These are phyloP conservation scores for Labeo calbasu DNA, from an alignment of 2,797 vertebrate species.

Conservation along the genomic window DNA sequence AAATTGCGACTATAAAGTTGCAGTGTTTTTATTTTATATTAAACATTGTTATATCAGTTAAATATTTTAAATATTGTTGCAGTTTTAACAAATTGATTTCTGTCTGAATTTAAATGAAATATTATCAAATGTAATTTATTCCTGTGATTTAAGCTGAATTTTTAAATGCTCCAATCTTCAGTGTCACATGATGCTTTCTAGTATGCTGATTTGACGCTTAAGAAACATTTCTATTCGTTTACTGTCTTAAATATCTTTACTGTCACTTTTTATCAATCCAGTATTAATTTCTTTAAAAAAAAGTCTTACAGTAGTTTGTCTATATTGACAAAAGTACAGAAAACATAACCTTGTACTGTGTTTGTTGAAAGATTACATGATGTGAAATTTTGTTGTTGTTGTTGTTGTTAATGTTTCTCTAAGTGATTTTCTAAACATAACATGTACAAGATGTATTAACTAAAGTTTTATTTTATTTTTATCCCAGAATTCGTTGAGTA, in stretches of 20 bases:
- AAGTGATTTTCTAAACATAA: background rate
- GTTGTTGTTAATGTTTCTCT: background rate
- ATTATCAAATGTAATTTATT: too few species aligned
- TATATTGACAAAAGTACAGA: background rate
- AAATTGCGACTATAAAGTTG: background rate
- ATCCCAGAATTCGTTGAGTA: conserved; percentile 93
- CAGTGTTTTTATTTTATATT: background rate
- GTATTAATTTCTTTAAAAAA: too few species aligned
- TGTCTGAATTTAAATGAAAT: too few species aligned
- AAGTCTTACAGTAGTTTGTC: too few species aligned
- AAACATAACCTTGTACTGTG: background rate
- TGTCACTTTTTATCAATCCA: too few species aligned
- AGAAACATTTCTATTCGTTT: background rate
- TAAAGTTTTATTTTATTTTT: conserved; percentile 14
- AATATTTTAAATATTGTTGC: background rate
- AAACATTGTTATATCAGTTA: too few species aligned
- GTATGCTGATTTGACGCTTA: too few species aligned
- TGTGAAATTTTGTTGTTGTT: background rate
- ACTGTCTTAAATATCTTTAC: background rate
- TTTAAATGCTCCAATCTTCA: too few species aligned
- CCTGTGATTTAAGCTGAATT: too few species aligned
- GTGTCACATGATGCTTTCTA: too few species aligned
- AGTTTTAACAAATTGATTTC: background rate
- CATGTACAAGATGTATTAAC: conserved; percentile 16
- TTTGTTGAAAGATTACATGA: background rate